Base-by-base conservation (phyloP, 92 coral and sea anemone species). In the Palythoa grandis region DNA sequence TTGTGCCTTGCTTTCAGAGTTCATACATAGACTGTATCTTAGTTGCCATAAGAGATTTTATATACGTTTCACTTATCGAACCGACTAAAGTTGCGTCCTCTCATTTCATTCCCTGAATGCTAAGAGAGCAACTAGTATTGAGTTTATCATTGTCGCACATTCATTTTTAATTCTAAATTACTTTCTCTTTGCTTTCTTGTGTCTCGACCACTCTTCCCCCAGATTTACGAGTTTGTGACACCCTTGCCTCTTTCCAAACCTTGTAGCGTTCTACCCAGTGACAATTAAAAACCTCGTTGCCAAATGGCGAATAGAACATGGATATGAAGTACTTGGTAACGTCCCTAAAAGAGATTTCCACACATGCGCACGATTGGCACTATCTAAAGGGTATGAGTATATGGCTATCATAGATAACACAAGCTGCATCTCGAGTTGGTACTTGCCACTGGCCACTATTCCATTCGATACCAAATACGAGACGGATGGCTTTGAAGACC, bases 381-480 rank as follows among this genome's bases (percentile, higher is more conserved):
- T 91, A 63, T 91, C 93, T 43, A 87, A 84, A 82, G 94, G 94
- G n/a, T 91, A 91, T 43, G 89, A 91, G 19, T 91, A 91, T 77
- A 88, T 88, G 91, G 82, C 90, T 4, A 80, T 91, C 35, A 90
- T 88, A 24, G 83, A 78, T 23, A 80, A 47, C 0, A 89, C 88
- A 3, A 78, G 90, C 70, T 93, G 96, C 69, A 82, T 89, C 60
- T 86, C 94, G 11, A 89, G 93, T 68, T 93, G 94, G 94, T 91
- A 89, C 67, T 73, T 93, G 24, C 96, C 96, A 79, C 89, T 91
- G 83, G 91, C 92, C 70, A 91, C 94, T 16, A 57, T 88, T 24
- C 91, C 94, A 11, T 88, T 71, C 23, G 40, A 70, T 23, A 73
- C 77, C 2, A 83, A 54, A 47, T 67, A 80, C 74, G 48, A 80